Percentiles rank a stretch among this genome's conserved stretches.
Evolutionary conservation across 2,113 vertebrate species (phyloP).

Genomic region (Leucoraja erinaceus): DNA sequence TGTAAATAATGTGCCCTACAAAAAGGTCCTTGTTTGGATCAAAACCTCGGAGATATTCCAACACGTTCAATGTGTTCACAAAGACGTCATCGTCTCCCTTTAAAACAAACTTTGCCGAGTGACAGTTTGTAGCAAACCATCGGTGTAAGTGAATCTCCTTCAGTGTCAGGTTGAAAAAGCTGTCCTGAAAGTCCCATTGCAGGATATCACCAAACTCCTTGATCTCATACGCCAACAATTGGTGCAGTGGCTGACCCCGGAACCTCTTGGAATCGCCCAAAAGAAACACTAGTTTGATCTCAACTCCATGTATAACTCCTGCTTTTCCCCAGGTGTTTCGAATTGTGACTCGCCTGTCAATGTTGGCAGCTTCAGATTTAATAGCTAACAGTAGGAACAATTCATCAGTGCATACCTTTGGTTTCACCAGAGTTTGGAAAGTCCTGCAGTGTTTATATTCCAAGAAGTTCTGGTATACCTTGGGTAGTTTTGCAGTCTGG

Average conservation of each 20-base stretch:
- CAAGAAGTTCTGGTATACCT: conserved; percentile 56
- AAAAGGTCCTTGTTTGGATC: conserved; percentile 56
- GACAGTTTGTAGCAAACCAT: conserved; percentile 56
- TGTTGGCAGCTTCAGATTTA: conserved; percentile 59
- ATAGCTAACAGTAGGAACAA: conserved; percentile 59
- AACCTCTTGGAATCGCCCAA: conserved; percentile 45
- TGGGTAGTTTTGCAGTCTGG: conserved; percentile 48
- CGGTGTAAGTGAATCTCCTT: conserved; percentile 66
- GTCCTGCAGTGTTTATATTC: conserved; percentile 62
- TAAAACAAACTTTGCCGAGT: conserved; percentile 50
- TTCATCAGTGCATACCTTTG: conserved; percentile 50
- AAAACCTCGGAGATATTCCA: conserved; percentile 56
- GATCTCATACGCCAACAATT: conserved; percentile 59
- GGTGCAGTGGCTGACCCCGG: conserved; percentile 47
- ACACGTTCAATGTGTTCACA: conserved; percentile 52
- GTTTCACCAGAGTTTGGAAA: conserved; percentile 54
- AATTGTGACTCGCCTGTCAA: conserved; percentile 58
- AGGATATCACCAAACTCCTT: conserved; percentile 59
- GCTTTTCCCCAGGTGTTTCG: conserved; percentile 63
- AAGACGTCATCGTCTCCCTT: conserved; percentile 58
- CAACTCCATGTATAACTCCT: conserved; percentile 40
- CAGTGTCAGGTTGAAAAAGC: conserved; percentile 68
- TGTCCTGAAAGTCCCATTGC: conserved; percentile 67
- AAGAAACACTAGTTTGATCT: conserved; percentile 59
- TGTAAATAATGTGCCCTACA: conserved; percentile 59